phyloP scores from a whole-genome alignment of 2,888 invertebrate species.

The Himalopsyche kuldschensis region DNA sequence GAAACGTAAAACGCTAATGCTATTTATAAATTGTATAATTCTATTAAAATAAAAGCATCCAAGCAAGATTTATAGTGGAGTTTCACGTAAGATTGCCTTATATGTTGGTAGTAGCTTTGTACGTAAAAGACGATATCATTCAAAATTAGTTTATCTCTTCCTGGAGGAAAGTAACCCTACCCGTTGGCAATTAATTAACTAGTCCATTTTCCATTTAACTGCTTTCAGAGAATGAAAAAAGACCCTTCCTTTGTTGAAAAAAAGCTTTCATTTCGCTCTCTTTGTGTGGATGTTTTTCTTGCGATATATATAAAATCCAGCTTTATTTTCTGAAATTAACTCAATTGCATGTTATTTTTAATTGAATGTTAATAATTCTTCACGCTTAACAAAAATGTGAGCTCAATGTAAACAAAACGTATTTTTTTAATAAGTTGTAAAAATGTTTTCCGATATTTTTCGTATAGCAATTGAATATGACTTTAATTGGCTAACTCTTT shows the following conservation, averaged over 20 bases:
- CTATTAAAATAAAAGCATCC: too few relatives aligned
- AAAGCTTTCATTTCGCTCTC: neutral
- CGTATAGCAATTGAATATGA: too few relatives aligned
- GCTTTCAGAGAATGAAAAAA: constrained; percentile 2
- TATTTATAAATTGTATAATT: too few relatives aligned
- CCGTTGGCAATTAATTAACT: constrained; percentile 15
- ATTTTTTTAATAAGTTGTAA: too few relatives aligned
- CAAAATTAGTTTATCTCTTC: neutral
- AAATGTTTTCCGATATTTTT: too few relatives aligned
- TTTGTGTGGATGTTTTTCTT: neutral
- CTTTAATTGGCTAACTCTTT: too few relatives aligned
- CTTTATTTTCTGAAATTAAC: neutral
- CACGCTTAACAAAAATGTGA: too few relatives aligned
- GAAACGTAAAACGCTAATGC: too few relatives aligned
- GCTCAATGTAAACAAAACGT: too few relatives aligned
- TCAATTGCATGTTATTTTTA: neutral
- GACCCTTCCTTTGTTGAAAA: neutral
- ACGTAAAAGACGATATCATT: neutral
- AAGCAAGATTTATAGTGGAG: too few relatives aligned
- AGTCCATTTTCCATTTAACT: constrained; percentile 10
- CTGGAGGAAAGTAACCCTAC: neutral
- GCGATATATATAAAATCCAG: neutral
- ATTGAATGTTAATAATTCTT: neutral
- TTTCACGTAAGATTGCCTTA: neutral
- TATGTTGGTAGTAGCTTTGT: too few relatives aligned